Evolutionary conservation across 2,888 invertebrate genomes (phyloP).

Genomic region (Diarsia rubi): DNA sequence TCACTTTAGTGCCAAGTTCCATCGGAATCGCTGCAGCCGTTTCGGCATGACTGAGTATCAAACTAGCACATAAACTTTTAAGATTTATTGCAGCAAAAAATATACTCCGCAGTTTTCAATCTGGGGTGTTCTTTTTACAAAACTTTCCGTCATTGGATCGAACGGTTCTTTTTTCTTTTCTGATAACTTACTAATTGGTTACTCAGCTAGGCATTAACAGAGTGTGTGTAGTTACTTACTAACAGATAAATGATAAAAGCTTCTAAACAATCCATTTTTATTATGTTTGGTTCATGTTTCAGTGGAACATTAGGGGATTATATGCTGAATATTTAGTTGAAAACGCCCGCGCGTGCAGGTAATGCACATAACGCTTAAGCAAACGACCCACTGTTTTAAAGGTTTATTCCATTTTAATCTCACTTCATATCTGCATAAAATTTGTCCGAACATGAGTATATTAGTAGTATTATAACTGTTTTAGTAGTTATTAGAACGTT

Average conservation of each 20-base stretch:
- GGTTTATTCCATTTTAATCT: slow-evolving; percentile 73
- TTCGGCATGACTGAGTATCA: slow-evolving; percentile 43
- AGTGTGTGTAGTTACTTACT: slow-evolving; percentile 19
- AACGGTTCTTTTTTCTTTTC: slow-evolving; percentile 11
- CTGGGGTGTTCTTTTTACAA: slow-evolving; percentile 14
- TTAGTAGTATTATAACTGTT: slow-evolving; percentile 3
- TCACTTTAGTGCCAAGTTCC: slow-evolving; percentile 42
- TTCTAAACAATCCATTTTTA: slow-evolving; percentile 44
- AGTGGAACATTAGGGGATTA: slow-evolving; percentile 58
- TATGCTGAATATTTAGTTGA: slow-evolving; percentile 66
- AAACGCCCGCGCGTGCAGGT: slow-evolving; percentile 76
- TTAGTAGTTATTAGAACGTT: not conserved
- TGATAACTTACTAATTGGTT: slow-evolving; percentile 27
- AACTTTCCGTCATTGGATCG: slow-evolving; percentile 27
- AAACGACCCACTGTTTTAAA: slow-evolving; percentile 79
- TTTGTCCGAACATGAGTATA: slow-evolving; percentile 18
- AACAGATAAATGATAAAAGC: slow-evolving; percentile 9
- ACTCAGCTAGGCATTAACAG: slow-evolving; percentile 7
- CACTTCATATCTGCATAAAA: slow-evolving; percentile 56
- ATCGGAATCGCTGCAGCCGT: slow-evolving; percentile 40
- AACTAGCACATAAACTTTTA: slow-evolving; percentile 50
- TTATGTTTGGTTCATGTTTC: slow-evolving; percentile 55
- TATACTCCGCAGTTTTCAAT: slow-evolving; percentile 23
- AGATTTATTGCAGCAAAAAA: slow-evolving; percentile 41
- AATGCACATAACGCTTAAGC: slow-evolving; percentile 83